A percentile compares a stretch with the other conserved stretches of the same genome.
These are phyloP conservation scores for Platorchestia sp. DNA, from an alignment of 1,140 invertebrate species.

Conservation along the genomic window DNA sequence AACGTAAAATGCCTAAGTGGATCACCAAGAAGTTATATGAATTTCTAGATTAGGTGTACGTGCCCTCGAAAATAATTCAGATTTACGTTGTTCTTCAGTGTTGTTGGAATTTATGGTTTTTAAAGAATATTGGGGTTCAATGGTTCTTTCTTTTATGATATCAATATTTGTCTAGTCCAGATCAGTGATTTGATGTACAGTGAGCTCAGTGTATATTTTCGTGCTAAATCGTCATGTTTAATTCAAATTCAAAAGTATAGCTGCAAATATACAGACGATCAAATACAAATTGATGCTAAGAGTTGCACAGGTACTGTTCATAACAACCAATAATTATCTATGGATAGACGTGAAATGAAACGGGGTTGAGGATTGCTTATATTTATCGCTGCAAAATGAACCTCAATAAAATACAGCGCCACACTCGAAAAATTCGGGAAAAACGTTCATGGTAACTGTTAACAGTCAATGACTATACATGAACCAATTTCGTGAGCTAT, in stretches of 20 bases:
- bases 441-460: not conserved
- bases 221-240: too few relatives aligned
- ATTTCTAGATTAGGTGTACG: not conserved
- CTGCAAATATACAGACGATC: not conserved
- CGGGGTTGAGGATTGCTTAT: not conserved
- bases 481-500: not conserved
- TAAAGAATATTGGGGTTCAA: too few relatives aligned
- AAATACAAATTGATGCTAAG: not conserved
- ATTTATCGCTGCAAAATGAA: not conserved
- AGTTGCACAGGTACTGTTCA: not conserved
- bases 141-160: too few relatives aligned
- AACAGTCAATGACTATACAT: not conserved
- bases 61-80: not conserved
- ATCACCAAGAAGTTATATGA: not conserved
- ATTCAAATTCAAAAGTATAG: too few relatives aligned
- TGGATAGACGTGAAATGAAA: not conserved
- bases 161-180: too few relatives aligned
- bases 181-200: too few relatives aligned
- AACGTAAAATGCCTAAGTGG: not conserved
- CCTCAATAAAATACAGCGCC: not conserved
- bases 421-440: not conserved
- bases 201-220: too few relatives aligned
- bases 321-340: not conserved
- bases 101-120: too few relatives aligned
- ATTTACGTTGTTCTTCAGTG: not conserved